phyloP scores from a whole-genome alignment of 2,888 invertebrate species.

The Ormyrus labotus region DNA sequence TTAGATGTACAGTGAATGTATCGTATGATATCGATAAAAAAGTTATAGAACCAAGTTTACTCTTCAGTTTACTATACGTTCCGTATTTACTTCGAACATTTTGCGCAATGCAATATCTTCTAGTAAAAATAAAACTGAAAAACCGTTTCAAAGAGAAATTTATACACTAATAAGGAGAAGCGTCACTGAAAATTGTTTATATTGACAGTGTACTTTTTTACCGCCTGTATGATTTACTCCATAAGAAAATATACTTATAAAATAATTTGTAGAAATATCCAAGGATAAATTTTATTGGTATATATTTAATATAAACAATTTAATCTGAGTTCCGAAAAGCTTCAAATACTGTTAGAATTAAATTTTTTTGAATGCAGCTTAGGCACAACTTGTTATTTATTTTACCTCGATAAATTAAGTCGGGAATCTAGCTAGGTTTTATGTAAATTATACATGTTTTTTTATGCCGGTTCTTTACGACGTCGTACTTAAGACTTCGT shows the following conservation, averaged over 20 bases:
- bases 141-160: background rate
- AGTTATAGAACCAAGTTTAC: background rate
- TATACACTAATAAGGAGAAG: conserved; percentile 16
- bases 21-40: conserved; percentile 12
- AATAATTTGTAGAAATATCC: background rate
- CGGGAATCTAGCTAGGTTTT: conserved; percentile 23
- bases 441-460: conserved; percentile 37
- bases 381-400: conserved; percentile 20
- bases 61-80: conserved; percentile 10
- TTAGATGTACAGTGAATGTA: background rate
- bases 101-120: conserved; percentile 7
- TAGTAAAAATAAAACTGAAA: background rate
- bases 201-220: background rate
- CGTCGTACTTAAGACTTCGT: conserved; percentile 46
- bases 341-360: conserved; percentile 20
- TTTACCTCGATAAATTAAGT: conserved; percentile 28
- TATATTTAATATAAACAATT: background rate
- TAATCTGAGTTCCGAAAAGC: conserved; percentile 1
- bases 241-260: too few species aligned
- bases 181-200: conserved; percentile 31
- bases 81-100: conserved; percentile 18
- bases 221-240: too few species aligned
- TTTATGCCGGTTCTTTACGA: conserved; percentile 32
- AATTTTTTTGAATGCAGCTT: conserved; percentile 8
- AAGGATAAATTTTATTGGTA: background rate